Base-by-base conservation (phyloP, 2,113 vertebrate species). In the Butorides virescens region DNA sequence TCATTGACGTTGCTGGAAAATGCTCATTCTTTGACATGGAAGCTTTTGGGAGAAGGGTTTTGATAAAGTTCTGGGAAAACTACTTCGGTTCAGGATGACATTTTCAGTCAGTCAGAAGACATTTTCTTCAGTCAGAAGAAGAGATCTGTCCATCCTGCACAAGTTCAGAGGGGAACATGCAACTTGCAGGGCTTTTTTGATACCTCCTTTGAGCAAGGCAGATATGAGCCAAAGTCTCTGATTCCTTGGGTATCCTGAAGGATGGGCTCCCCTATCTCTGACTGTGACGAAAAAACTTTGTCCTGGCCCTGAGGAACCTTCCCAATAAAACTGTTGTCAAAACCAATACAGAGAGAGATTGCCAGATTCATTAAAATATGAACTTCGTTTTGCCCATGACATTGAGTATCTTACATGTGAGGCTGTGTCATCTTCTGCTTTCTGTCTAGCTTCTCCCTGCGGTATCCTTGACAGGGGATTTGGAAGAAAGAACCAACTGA, bases 71-170 rank as follows among this genome's bases (percentile, higher is more conserved):
- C 52, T 87, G 27, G 50, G 25, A 75, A 75, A 81, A 18, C 11
- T 59, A 1, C 4, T 71, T 12, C 5, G 2, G 10, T 34, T 86
- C 30, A 44, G 49, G 39, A 68, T n/a, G 27, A 59, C 53, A 14
- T 39, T 66, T 87, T 49, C n/a, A n/a, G n/a, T n/a, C n/a, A n/a
- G n/a, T n/a, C n/a, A n/a, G n/a, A n/a, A n/a, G n/a, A n/a, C n/a
- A n/a, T n/a, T n/a, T n/a, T n/a, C n/a, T n/a, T 82, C 30, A 52
- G 9, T 66, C 0, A 0, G 11, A 53, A 59, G 59, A 39, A 52
- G 49, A 91, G 7, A 49, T 15, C 52, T 67, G 21, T 56, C 49
- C 39, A 37, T 75, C 30, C 49, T 91, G n/a, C 27, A 32, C 26
- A 39, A 55, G 27, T 65, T 86, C 58, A 75, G 32, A 84, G 26